Conservation (phyloP, 2,113 vertebrate species). For the Notechis scutatus region DNA sequence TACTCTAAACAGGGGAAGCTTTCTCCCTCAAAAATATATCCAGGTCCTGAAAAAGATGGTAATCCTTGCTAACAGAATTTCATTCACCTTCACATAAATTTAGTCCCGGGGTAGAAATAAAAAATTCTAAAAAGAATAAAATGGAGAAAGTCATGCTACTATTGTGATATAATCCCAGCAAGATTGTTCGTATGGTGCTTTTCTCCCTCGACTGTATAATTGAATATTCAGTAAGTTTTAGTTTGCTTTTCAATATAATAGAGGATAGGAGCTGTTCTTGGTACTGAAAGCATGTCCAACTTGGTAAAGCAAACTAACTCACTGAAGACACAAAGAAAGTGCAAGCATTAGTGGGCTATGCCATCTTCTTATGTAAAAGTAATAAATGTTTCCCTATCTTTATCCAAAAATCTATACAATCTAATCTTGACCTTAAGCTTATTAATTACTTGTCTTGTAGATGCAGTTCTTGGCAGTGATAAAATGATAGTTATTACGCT, state of each 20-base stretch:
- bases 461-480: constrained; percentile 46
- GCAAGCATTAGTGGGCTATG: constrained; percentile 31
- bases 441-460: constrained; percentile 38
- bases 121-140: background rate
- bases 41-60: background rate
- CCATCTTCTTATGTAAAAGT: background rate
- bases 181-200: background rate
- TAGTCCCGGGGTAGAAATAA: background rate
- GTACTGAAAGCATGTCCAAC: background rate
- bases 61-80: background rate
- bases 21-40: too few relatives aligned
- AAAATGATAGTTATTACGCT: constrained; percentile 54
- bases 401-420: constrained; percentile 25
- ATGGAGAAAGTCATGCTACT: background rate
- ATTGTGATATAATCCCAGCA: background rate
- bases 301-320: background rate
- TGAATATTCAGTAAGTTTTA: background rate
- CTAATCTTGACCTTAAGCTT: constrained; percentile 37
- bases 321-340: constrained; percentile 1
- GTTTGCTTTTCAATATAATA: background rate
- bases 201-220: background rate
- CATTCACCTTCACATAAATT: background rate
- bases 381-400: constrained; percentile 23
- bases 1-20: background rate
- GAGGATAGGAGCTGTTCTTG: background rate